Percentiles rank a stretch among this genome's conserved stretches.
Evolutionary conservation across 2,113 vertebrate species (phyloP).

Genomic region (Empidonax alnorum): DNA sequence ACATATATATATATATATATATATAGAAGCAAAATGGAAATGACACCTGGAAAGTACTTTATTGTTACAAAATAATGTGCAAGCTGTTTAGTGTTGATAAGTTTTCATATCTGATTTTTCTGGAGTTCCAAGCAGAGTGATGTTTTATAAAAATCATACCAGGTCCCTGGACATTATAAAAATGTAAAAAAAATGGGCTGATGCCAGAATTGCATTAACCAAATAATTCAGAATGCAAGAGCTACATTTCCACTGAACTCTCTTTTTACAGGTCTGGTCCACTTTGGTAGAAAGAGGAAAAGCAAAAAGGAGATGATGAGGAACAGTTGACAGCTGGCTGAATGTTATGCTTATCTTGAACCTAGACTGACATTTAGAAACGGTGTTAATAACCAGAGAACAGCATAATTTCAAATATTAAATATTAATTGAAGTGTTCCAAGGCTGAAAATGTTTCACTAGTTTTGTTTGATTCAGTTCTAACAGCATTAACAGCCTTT

Average conservation of each 20-base stretch:
- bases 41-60: background rate
- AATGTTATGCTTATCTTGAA: background rate
- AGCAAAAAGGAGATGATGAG: background rate
- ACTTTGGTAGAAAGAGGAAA: background rate
- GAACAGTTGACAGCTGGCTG: background rate
- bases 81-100: background rate
- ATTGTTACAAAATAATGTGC: background rate
- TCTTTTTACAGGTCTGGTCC: background rate
- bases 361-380: background rate
- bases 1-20: no score
- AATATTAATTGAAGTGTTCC: background rate
- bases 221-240: background rate
- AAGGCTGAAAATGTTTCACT: background rate
- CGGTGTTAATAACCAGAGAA: background rate
- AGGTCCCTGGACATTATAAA: background rate
- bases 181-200: rapidly evolving
- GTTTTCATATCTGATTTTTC: background rate
- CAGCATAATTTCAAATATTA: background rate
- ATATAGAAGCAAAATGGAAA: background rate
- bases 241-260: rapidly evolving
- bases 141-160: background rate
- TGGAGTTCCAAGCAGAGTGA: background rate
- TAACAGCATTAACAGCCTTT: background rate
- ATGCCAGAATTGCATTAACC: background rate
- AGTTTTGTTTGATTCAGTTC: background rate